These are phyloP conservation scores for Micrasema minimum DNA, from an alignment of 1,140 invertebrate genomes.

Conservation along the genomic window DNA sequence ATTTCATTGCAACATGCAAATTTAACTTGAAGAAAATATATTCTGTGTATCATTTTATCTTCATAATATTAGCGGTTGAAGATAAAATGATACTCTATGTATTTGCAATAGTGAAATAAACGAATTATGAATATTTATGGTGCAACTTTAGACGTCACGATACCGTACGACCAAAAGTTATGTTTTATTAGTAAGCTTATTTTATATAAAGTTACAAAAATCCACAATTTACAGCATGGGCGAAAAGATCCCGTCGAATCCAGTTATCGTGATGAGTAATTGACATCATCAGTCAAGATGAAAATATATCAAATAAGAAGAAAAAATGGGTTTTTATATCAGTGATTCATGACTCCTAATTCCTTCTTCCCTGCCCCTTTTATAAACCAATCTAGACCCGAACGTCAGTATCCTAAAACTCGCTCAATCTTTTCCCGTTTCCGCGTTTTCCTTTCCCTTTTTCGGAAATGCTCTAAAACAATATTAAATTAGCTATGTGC, in stretches of 20 bases:
- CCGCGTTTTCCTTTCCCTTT: slow-evolving; percentile 8
- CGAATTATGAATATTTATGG: too few relatives aligned
- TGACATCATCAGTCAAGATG: slow-evolving; percentile 30
- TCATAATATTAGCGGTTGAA: too few relatives aligned
- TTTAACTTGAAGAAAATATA: too few relatives aligned
- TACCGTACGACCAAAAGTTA: too few relatives aligned
- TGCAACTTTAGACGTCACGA: too few relatives aligned
- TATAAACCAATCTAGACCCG: slow-evolving; percentile 50
- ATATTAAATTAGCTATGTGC: slow-evolving; percentile 51
- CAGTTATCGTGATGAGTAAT: slow-evolving; percentile 23
- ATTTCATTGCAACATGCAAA: too few relatives aligned
- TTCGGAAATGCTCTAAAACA: slow-evolving; percentile 37
- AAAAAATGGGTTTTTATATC: slow-evolving; percentile 35
- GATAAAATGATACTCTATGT: too few relatives aligned
- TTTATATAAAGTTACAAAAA: too few relatives aligned
- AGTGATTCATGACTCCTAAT: slow-evolving; percentile 46
- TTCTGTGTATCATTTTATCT: too few relatives aligned
- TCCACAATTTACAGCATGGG: too few relatives aligned
- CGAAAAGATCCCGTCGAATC: neutral
- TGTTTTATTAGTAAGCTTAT: too few relatives aligned
- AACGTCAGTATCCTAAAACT: slow-evolving; percentile 48
- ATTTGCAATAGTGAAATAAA: too few relatives aligned
- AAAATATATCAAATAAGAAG: slow-evolving; percentile 23
- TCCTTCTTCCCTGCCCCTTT: slow-evolving; percentile 30
- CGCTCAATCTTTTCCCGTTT: slow-evolving; percentile 48